Evolutionary conservation across 2,888 invertebrate genomes (phyloP), one percentile per base, ranked within the genome.

Genomic region (Noctua janthina): DNA sequence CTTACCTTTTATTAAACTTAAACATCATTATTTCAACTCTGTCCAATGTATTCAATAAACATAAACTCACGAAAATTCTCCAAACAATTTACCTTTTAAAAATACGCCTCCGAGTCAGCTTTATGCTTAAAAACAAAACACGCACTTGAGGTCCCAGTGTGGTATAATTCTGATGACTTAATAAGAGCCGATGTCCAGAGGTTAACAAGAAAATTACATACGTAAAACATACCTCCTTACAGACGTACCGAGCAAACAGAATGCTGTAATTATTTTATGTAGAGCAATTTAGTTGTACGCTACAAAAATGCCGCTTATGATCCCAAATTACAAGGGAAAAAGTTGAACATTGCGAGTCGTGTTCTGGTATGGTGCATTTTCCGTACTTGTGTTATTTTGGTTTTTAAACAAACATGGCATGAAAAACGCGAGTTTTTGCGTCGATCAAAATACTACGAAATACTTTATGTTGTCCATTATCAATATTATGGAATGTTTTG

Each of bases 161-260:
- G 92, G 92, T 92, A 93, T 91, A 91, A 91, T 92, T 93, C 92
- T 95, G 94, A 95, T 95, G 93, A 91, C 94, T 95, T 95, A 95
- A 95, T 95, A 95, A 92, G 93, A 91, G 83, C 88, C 90, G 84
- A 91, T 92, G 94, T 93, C 90, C 90, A 90, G 85, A 91, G 88
- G 90, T 91, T 92, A 94, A 94, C 93, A 91, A 92, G 94, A 92
- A 94, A 94, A 95, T 95, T 94, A 90, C 90, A 91, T 85, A 90
- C 90, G 90, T 89, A 90, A 91, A 92, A 91, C 91, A 78, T 85
- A 91, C 91, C 82, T 87, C 76, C 79, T 88, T 90, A 85, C 89
- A 83, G 87, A 80, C 86, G 84, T 82, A 85, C 89, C 91, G 90
- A 91, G 89, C 91, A 93, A 93, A 94, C 92, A 93, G 89, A 93